Percentiles rank a stretch among this genome's conserved stretches.
These are phyloP conservation scores for Sarcophaga caerulescens DNA, from an alignment of 2,888 invertebrate genomes.

Conservation along the genomic window DNA sequence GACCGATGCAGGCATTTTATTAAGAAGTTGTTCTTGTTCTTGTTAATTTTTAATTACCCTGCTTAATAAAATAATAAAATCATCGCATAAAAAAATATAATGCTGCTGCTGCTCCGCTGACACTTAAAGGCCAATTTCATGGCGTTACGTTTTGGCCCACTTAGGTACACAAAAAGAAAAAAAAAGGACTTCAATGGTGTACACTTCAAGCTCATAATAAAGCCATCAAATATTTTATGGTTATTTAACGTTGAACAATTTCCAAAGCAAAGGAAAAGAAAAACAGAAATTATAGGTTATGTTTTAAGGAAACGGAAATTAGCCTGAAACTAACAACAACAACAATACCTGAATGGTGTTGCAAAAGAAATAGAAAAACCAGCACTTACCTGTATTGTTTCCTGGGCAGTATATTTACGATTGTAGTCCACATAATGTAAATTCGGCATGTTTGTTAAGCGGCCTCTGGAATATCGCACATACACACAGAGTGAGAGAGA, in stretches of 20 bases:
- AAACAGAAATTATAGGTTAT: conserved; percentile 10
- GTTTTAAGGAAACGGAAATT: neutral
- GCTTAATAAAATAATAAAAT: conserved; percentile 37
- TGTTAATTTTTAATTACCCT: conserved; percentile 38
- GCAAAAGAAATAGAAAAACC: too few species aligned
- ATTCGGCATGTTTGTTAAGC: conserved; percentile 75
- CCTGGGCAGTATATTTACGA: conserved; percentile 81
- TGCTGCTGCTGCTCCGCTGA: too few species aligned
- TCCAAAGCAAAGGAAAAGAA: conserved; percentile 34
- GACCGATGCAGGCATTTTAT: neutral
- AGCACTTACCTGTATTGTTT: conserved; percentile 81
- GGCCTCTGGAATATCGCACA: too few species aligned
- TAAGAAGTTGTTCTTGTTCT: neutral
- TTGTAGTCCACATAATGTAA: conserved; percentile 81
- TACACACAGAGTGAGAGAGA: neutral
- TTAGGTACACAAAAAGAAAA: neutral
- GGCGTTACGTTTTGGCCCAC: too few species aligned
- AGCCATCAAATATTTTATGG: conserved; percentile 17
- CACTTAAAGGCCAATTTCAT: too few species aligned
- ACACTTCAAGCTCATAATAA: neutral
- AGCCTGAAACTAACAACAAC: conserved; percentile 5
- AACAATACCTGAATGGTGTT: too few species aligned
- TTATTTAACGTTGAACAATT: conserved; percentile 12
- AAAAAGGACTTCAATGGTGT: too few species aligned
- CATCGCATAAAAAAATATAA: conserved; percentile 25